Base-by-base conservation (phyloP, 2,797 vertebrate species). In the Sebastes glaucus region DNA sequence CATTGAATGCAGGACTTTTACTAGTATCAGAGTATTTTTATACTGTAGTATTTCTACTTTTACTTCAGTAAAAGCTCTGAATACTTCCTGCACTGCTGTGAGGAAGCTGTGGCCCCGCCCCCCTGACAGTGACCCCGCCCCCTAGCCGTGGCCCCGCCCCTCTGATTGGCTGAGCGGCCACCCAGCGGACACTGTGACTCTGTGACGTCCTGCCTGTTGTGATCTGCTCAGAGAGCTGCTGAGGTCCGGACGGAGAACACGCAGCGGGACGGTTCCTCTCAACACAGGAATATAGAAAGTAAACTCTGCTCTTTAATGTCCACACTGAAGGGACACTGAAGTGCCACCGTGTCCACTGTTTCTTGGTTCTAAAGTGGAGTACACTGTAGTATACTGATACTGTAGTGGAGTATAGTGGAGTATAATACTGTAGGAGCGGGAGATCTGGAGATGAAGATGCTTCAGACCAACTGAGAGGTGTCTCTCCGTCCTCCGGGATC, bases 111-210 rank as follows among this genome's bases (percentile, higher is more conserved):
- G 2, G 90, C 92, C 27, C 91, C 93, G 88, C 93, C 93, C 92
- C n/a, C 53, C n/a, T 5, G 10, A 1, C 10, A 22, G n/a, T 22
- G 67, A 27, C 90, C 91, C 95, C 94, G 92, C 95, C 95, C 96
- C 7, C 35, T 13, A 13, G 11, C 11, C 2, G 35, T 35, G 69
- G 38, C 90, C 91, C 95, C 94, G 92, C 95, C 95, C 96, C 7
- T 84, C 84, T 83, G 89, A 35, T 89, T 79, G 49, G 27, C 4
- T 38, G 81, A 38, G 92, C 90, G 81, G 92, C 88, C 92, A 83
- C 92, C 91, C 87, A 87, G 96, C 96, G 96, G 95, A 91, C 94
- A 87, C 95, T 96, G 94, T 95, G 96, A 42, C 14, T 38, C 38
- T 42, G 38, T 42, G 38, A 95, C 95, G 95, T 92, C 91, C 91